A percentile compares a stretch with the other conserved stretches of the same genome.
phyloP scores from a whole-genome alignment of 2,888 invertebrate species.

The Tridacna crocea region DNA sequence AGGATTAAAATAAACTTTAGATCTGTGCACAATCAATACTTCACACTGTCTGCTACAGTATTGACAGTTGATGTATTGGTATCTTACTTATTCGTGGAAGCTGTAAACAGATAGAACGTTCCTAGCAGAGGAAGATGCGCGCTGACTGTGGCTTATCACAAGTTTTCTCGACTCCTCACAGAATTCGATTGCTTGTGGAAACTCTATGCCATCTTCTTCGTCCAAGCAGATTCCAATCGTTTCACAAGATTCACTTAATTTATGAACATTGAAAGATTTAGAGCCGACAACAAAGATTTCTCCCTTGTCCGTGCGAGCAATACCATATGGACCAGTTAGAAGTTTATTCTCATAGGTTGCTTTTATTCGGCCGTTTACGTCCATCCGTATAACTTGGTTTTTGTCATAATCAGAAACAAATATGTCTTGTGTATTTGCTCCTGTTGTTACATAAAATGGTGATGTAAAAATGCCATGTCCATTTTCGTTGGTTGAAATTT shows the following conservation, averaged over 20 bases:
- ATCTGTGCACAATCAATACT: too few species aligned
- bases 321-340: neutral
- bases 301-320: neutral
- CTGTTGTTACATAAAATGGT: neutral
- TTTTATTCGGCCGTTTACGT: neutral
- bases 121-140: neutral
- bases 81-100: too few species aligned
- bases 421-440: neutral
- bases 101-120: slow-evolving; percentile 1
- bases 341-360: neutral
- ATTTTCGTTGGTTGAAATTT: too few species aligned
- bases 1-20: too few species aligned
- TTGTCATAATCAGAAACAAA: neutral
- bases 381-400: neutral
- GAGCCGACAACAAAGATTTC: neutral
- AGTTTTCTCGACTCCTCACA: neutral
- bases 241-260: neutral
- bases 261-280: neutral
- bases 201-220: neutral
- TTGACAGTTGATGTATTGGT: too few species aligned
- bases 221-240: neutral
- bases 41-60: too few species aligned
- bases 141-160: neutral
- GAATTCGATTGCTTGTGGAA: neutral
- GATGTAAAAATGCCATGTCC: too few species aligned